Evolutionary conservation across 2,888 invertebrate species (phyloP), one percentile per base, ranked within the genome.

Genomic region (Drosophila flavopinicola): DNA sequence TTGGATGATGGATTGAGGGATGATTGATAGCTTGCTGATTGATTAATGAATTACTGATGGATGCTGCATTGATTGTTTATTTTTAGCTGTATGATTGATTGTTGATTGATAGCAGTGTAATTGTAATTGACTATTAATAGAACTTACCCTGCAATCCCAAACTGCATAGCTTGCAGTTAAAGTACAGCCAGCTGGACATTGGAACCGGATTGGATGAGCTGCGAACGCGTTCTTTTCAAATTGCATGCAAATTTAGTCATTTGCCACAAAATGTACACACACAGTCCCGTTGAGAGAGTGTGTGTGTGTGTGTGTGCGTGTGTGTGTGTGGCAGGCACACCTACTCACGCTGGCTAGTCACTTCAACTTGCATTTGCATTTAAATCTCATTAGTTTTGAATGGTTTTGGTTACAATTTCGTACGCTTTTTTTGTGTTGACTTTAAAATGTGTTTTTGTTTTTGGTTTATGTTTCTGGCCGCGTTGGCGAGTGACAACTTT

Each of bases 311-410:
- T 42, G 47, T 42, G 39, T 38, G 52, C n/a, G n/a, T 30, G 39
- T 47, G 30, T 30, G 47, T 42, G 47, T 42, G 39, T 38, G 52
- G 15, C 11, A 48, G 54, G 27, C 29, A 54, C 58, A 45, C 61
- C 52, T 35, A 20, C 33, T 29, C 35, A 17, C 45, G 35, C 37
- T 51, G 37, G 35, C 15, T 42, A n/a, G 61, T 59, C 69, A 75
- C 76, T 73, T 67, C 54, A 70, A 60, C 67, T 64, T 61, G 87
- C 84, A 83, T 83, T 83, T 83, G 78, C 82, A 87, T 83, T 85
- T 87, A 87, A 87, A 83, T 85, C 87, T 83, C 87, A 83, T 83
- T 83, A 87, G 83, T 80, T 82, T 82, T 80, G 86, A 82, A 82
- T 86, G 87, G 72, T 72, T 82, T 83, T 60, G 79, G 61, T 76